A percentile compares a stretch with the other conserved stretches of the same genome.
phyloP scores from a whole-genome alignment of 1,140 invertebrate species.

The Coptotermes formosanus region DNA sequence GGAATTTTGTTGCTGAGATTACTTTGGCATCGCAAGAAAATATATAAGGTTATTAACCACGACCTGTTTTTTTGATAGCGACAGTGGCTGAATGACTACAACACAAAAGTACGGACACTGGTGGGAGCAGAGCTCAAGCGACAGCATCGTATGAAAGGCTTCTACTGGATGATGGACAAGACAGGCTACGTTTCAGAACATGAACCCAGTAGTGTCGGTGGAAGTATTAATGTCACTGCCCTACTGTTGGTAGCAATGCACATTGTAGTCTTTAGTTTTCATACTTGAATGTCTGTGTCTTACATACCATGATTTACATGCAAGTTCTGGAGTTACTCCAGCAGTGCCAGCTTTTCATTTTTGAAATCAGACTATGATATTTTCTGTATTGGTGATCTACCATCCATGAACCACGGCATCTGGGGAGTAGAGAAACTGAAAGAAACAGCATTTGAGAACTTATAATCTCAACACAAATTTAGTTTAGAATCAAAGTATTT shows the following conservation, averaged over 20 bases:
- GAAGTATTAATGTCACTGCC: background rate
- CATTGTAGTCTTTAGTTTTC: background rate
- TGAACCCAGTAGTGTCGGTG: background rate
- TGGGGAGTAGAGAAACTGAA: too few species aligned
- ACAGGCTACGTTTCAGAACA: constrained; percentile 65
- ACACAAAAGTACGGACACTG: constrained; percentile 63
- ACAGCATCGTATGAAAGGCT: constrained; percentile 64
- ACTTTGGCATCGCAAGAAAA: background rate
- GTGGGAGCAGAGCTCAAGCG: constrained; percentile 70
- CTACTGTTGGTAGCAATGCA: background rate
- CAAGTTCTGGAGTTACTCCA: too few species aligned
- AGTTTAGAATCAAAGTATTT: too few species aligned
- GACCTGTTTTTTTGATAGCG: constrained; percentile 51
- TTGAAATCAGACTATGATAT: too few species aligned
- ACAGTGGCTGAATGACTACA: constrained; percentile 76
- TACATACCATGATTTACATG: too few species aligned
- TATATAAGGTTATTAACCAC: background rate
- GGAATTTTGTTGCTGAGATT: constrained; percentile 7
- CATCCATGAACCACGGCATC: too few species aligned
- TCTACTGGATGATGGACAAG: constrained; percentile 79
- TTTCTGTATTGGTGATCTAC: too few species aligned
- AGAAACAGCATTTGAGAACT: too few species aligned
- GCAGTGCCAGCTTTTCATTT: too few species aligned
- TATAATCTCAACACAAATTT: too few species aligned
- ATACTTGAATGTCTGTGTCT: too few species aligned